Percentiles rank a stretch among this genome's conserved stretches.
Conservation (phyloP, 2,113 vertebrate species). For the Vanacampus margaritifer region DNA sequence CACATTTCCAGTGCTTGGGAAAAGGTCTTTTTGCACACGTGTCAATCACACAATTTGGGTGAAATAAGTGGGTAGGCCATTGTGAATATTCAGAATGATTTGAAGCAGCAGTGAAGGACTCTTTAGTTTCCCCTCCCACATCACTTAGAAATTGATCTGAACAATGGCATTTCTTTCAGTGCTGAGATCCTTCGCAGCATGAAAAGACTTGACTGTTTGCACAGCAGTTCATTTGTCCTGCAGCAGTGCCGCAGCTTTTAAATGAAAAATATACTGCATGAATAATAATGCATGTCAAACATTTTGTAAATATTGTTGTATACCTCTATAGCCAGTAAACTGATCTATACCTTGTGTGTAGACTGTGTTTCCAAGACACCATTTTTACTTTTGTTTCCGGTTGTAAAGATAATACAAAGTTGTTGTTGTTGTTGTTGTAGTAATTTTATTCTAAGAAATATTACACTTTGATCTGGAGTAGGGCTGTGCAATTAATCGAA, state of each 20-base stretch:
- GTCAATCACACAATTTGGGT: constrained; percentile 50
- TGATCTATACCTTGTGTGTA: too few species aligned
- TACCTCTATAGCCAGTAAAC: too few species aligned
- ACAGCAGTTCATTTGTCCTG: constrained; percentile 56
- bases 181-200: constrained; percentile 37
- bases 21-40: constrained; percentile 23
- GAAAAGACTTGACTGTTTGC: constrained; percentile 38
- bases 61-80: constrained; percentile 53
- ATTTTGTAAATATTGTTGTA: too few species aligned
- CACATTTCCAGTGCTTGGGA: constrained; percentile 34
- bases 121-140: constrained; percentile 53
- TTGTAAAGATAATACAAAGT: too few species aligned
- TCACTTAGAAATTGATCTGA: constrained; percentile 60
- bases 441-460: too few species aligned
- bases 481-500: too few species aligned
- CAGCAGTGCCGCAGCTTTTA: constrained; percentile 22
- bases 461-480: too few species aligned
- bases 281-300: neutral
- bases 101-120: constrained; percentile 47
- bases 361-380: too few species aligned
- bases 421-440: too few species aligned
- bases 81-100: constrained; percentile 45
- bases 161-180: constrained; percentile 51
- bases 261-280: constrained; percentile 6
- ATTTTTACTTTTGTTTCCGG: too few species aligned